Evolutionary conservation across 53 echinoderm and acorn worm genomes (phyloP).

Genomic region (Echinarachnius parma): DNA sequence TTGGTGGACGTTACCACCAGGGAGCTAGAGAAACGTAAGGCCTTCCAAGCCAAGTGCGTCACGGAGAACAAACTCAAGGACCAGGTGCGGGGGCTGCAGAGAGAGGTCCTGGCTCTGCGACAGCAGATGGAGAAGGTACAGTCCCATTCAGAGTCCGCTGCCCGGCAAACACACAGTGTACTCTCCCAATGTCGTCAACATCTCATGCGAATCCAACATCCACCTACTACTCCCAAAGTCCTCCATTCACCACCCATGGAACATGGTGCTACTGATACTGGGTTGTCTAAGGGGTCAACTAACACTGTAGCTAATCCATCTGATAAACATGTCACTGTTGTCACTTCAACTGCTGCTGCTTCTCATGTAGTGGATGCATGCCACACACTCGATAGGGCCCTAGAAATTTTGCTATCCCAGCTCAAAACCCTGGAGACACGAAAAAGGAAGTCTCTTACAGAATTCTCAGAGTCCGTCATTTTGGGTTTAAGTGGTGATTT

Average conservation of each 20-base stretch:
- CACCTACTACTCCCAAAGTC: too few relatives aligned
- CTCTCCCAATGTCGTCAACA: slow-evolving; percentile 44
- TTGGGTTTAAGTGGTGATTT: slow-evolving; percentile 12
- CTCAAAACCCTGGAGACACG: slow-evolving; percentile 30
- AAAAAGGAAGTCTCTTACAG: slow-evolving; percentile 41
- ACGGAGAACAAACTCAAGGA: slow-evolving; percentile 79
- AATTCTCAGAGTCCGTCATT: slow-evolving; percentile 35
- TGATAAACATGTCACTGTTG: slow-evolving; percentile 40
- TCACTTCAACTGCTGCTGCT: slow-evolving; percentile 34
- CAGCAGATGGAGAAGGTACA: slow-evolving; percentile 86
- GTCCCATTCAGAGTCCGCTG: slow-evolving; percentile 43
- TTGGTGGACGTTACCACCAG: slow-evolving; percentile 88
- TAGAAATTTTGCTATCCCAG: slow-evolving; percentile 40
- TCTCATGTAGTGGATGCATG: slow-evolving; percentile 45
- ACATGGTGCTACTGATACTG: slow-evolving; percentile 19
- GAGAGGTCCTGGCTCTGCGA: slow-evolving; percentile 65
- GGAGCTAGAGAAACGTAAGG: slow-evolving; percentile 84
- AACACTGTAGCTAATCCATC: slow-evolving; percentile 43
- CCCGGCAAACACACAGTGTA: slow-evolving; percentile 35
- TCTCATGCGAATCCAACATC: slow-evolving; percentile 35
- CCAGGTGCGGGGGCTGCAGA: slow-evolving; percentile 63
- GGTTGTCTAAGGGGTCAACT: slow-evolving; percentile 44
- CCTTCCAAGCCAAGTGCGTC: slow-evolving; percentile 81
- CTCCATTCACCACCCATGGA: too few relatives aligned
- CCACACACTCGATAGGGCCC: slow-evolving; percentile 41